A percentile compares a stretch with the other conserved stretches of the same genome.
Conservation (phyloP, 2,888 invertebrate genomes). For the Sclerodermus sp. region DNA sequence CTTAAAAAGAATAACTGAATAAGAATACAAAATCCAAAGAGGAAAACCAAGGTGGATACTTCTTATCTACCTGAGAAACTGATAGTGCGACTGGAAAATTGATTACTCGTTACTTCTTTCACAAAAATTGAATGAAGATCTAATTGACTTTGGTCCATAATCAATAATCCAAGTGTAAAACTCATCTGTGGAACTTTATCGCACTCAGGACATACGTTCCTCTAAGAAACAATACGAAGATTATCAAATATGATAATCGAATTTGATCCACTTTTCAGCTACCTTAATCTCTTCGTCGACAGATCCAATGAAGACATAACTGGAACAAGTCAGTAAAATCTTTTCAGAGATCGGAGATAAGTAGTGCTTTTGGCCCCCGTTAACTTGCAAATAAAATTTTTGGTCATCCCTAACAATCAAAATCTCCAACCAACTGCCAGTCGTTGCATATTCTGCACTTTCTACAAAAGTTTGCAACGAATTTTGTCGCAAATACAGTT, state of each 20-base stretch:
- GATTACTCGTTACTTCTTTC: slow-evolving; percentile 20
- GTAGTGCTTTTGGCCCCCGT: slow-evolving; percentile 47
- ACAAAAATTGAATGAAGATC: slow-evolving; percentile 20
- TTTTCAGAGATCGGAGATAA: slow-evolving; percentile 10
- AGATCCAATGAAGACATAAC: slow-evolving; percentile 18
- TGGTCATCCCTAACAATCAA: slow-evolving; percentile 46
- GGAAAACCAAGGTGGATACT: too few relatives aligned
- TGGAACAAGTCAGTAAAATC: slow-evolving; percentile 9
- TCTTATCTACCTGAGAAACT: slow-evolving; percentile 20
- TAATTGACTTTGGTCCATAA: slow-evolving; percentile 19
- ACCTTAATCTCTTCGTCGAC: slow-evolving; percentile 18
- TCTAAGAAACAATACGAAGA: slow-evolving; percentile 6
- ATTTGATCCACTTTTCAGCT: neutral
- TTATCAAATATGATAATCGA: too few relatives aligned
- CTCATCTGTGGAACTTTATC: slow-evolving; percentile 19
- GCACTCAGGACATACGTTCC: slow-evolving; percentile 16
- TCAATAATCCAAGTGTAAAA: slow-evolving; percentile 19
- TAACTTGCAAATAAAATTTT: slow-evolving; percentile 58
- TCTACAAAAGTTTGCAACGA: slow-evolving; percentile 52
- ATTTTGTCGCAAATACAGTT: slow-evolving; percentile 51
- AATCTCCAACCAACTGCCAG: slow-evolving; percentile 59
- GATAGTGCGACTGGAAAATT: slow-evolving; percentile 21
- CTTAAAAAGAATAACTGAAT: slow-evolving; percentile 7
- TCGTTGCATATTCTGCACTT: slow-evolving; percentile 53
- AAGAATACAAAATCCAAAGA: neutral